Evolutionary conservation across 2,113 vertebrate genomes (phyloP).

Genomic region (Bungarus multicinctus): DNA sequence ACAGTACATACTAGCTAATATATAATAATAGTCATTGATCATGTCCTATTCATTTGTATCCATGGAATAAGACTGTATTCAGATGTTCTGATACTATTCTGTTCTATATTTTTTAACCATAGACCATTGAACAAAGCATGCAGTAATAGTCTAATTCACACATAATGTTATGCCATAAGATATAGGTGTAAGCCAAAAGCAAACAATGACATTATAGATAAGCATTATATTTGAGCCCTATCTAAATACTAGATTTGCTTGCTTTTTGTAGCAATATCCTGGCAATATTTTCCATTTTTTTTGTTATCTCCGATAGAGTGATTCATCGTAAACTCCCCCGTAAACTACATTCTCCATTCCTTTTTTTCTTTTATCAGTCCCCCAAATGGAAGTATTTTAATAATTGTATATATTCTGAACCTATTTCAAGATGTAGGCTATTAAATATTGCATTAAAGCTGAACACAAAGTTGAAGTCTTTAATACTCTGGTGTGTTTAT

Average conservation of each 20-base stretch:
- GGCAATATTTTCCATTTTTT: not conserved
- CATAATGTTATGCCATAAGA: not conserved
- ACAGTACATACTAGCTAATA: not conserved
- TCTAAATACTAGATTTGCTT: not conserved
- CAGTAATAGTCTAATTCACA: not conserved
- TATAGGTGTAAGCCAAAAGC: not conserved
- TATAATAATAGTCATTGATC: not conserved
- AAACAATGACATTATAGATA: not conserved
- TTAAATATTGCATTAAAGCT: not conserved
- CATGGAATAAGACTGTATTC: not conserved
- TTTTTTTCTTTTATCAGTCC: not conserved
- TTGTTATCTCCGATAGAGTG: not conserved
- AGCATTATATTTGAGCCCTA: not conserved
- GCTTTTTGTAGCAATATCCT: not conserved
- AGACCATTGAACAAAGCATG: not conserved
- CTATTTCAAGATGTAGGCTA: not conserved
- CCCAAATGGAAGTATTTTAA: not conserved
- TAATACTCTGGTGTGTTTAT: not conserved
- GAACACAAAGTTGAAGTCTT: not conserved
- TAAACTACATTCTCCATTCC: not conserved
- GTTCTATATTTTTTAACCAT: not conserved
- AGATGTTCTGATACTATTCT: not conserved
- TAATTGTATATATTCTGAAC: not conserved
- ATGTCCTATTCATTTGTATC: not conserved
- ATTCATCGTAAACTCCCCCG: not conserved